These are phyloP conservation scores for Agapornis canus DNA, from an alignment of 2,797 vertebrate genomes.

Conservation along the genomic window DNA sequence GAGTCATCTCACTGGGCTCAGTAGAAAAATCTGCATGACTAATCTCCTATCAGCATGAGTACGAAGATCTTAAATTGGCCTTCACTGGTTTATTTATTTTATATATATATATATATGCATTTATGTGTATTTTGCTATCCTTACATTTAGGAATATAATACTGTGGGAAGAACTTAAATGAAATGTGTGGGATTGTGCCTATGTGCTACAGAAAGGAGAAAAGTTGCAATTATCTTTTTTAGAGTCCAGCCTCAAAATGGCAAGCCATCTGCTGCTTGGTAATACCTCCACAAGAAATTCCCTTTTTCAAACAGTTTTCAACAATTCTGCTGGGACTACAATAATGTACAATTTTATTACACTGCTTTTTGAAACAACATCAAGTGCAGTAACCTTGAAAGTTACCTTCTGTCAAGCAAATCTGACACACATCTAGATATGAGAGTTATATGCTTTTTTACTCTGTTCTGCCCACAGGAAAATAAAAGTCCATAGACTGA, in stretches of 20 bases:
- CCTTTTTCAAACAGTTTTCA: not conserved
- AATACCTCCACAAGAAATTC: not conserved
- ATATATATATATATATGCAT: not conserved
- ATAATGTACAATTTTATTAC: not conserved
- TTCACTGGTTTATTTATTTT: not conserved
- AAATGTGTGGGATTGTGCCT: not conserved
- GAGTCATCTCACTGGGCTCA: not conserved
- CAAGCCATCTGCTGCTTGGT: not conserved
- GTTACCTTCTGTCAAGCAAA: not conserved
- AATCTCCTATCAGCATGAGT: not conserved
- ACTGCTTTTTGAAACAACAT: not conserved
- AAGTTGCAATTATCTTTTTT: not conserved
- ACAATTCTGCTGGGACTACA: not conserved
- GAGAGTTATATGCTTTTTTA: not conserved
- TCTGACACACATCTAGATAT: not conserved
- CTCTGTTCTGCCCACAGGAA: not conserved
- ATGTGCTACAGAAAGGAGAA: not conserved
- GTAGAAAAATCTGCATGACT: not conserved
- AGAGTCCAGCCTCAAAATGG: accelerated
- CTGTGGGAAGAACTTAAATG: not conserved
- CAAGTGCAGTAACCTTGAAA: not conserved
- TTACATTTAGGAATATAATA: not conserved
- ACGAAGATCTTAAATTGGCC: not conserved
- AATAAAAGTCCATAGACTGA: not conserved
- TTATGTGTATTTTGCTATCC: not conserved